Evolutionary conservation across 2,113 vertebrate genomes (phyloP).

Genomic region (Mustela nigripes): DNA sequence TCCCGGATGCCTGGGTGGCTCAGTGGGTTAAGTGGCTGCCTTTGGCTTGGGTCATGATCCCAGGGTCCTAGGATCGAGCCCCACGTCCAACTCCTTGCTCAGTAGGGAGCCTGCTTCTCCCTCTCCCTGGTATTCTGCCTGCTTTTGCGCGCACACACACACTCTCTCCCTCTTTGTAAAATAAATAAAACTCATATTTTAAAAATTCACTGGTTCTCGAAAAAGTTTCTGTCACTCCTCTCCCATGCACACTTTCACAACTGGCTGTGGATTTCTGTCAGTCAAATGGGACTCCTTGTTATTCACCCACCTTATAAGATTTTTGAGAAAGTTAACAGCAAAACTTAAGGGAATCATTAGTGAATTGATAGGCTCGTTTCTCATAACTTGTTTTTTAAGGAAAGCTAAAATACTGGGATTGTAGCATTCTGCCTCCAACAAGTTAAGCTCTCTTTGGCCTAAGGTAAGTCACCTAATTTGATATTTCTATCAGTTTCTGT

Average conservation of each 20-base stretch:
- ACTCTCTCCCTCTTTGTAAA: too few species aligned
- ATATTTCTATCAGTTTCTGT: neutral
- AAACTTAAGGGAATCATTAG: neutral
- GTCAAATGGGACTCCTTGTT: neutral
- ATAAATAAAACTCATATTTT: too few species aligned
- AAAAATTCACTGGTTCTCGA: too few species aligned
- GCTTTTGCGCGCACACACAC: too few species aligned
- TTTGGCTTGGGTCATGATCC: too few species aligned
- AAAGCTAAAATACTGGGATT: constrained; percentile 27
- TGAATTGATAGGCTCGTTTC: constrained; percentile 26
- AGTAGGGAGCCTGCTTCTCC: too few species aligned
- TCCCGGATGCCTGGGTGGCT: too few species aligned
- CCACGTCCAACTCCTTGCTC: too few species aligned
- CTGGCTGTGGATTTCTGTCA: neutral
- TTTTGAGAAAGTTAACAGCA: constrained; percentile 23
- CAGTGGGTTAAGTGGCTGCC: too few species aligned
- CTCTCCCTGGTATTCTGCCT: too few species aligned
- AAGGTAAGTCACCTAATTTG: neutral
- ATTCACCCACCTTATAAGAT: neutral
- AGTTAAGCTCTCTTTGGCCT: neutral
- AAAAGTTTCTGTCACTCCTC: neutral
- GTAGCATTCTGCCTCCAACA: neutral
- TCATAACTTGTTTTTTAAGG: neutral
- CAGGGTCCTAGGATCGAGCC: too few species aligned
- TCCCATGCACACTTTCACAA: neutral